Conservation (phyloP, 2,113 vertebrate genomes). For the Bolborhynchus lineola region DNA sequence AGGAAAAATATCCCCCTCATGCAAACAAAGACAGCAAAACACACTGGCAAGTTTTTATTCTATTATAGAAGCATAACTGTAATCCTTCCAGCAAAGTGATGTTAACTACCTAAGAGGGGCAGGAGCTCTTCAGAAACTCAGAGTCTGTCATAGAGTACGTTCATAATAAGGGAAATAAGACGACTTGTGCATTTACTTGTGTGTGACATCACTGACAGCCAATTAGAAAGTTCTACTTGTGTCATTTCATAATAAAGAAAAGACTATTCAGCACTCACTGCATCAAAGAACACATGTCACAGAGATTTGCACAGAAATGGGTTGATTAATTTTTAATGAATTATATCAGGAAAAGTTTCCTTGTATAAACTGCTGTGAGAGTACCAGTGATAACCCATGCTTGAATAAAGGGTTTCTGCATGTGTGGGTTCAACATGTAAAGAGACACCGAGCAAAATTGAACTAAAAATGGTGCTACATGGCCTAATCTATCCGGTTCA, state of each 20-base stretch:
- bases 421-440: constrained; percentile 5
- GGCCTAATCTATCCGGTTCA: constrained; percentile 18
- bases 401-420: constrained; percentile 48
- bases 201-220: constrained; percentile 71
- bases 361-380: constrained; percentile 58
- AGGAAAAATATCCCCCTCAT: background rate
- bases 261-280: constrained; percentile 66
- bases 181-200: constrained; percentile 40
- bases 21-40: constrained; percentile 15
- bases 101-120: constrained; percentile 23
- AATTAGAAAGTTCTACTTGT: constrained; percentile 72
- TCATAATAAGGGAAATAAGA: constrained; percentile 48
- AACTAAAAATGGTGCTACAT: constrained; percentile 12
- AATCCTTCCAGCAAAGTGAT: constrained; percentile 2
- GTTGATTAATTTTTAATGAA: constrained; percentile 76
- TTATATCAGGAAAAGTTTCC: constrained; percentile 63
- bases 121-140: constrained; percentile 41
- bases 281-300: constrained; percentile 69
- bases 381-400: constrained; percentile 32
- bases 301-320: constrained; percentile 75
- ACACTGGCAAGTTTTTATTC: background rate
- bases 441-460: background rate
- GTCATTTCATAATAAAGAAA: constrained; percentile 72
- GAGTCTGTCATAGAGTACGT: constrained; percentile 26
- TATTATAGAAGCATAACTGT: background rate